These are phyloP conservation scores for Diadegma fenestrale DNA, from an alignment of 2,888 invertebrate species.

Conservation along the genomic window DNA sequence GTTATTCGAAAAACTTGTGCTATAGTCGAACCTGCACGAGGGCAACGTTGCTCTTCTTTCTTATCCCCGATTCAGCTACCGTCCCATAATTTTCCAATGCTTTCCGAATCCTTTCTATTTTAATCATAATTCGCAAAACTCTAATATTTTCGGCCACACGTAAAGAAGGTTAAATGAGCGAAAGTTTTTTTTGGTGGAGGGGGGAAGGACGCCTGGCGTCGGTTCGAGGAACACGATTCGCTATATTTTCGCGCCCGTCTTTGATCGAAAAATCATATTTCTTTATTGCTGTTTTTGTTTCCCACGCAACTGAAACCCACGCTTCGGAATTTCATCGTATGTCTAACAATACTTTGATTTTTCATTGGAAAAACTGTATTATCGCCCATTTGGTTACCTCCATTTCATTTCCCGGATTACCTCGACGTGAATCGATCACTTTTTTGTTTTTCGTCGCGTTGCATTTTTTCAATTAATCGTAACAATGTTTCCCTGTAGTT, in stretches of 20 bases:
- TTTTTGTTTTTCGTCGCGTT: not conserved
- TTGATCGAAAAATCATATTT: conserved; percentile 3
- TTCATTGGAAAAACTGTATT: no score
- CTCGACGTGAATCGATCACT: not conserved
- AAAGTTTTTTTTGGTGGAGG: conserved; percentile 41
- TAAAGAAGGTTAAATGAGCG: conserved; percentile 71
- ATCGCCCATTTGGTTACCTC: not conserved
- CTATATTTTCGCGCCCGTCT: conserved; percentile 51
- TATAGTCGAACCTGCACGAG: not conserved
- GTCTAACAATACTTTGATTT: not conserved
- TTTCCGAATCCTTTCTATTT: conserved; percentile 9
- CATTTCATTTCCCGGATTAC: not conserved
- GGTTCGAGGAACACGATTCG: conserved; percentile 70
- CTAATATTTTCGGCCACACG: conserved; percentile 1
- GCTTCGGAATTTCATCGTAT: not conserved
- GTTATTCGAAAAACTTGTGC: conserved; percentile 20
- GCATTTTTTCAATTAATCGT: not conserved
- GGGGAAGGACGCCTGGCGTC: conserved; percentile 71
- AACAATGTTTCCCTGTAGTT: not conserved
- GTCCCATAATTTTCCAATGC: not conserved
- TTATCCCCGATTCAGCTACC: not conserved
- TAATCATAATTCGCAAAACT: conserved; percentile 16
- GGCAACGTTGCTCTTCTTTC: conserved; percentile 1
- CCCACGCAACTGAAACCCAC: not conserved
- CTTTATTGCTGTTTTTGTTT: not conserved